A percentile compares a stretch with the other conserved stretches of the same genome.
Evolutionary conservation across 2,888 invertebrate genomes (phyloP).

Genomic region (Catocala fraxini): DNA sequence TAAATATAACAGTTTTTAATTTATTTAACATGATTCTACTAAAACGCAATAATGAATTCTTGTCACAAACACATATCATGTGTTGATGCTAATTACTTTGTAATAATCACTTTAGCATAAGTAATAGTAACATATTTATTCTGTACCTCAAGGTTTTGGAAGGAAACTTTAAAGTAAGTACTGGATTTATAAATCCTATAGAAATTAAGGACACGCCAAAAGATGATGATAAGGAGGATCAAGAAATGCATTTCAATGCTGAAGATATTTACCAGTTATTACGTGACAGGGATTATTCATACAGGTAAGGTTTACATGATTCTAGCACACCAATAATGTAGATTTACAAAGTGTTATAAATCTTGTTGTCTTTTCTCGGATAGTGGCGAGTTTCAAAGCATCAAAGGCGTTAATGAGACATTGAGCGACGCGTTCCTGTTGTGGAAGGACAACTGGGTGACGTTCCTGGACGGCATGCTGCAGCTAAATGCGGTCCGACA

Average conservation of each 20-base stretch:
- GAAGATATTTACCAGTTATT: constrained; percentile 52
- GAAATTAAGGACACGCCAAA: not conserved
- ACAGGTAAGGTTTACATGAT: constrained; percentile 37
- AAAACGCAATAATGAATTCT: no score
- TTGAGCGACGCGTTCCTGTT: constrained; percentile 64
- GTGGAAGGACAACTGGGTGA: constrained; percentile 93
- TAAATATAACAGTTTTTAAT: constrained; percentile 39
- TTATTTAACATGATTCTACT: no score
- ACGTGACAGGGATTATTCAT: constrained; percentile 47
- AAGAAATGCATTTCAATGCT: constrained; percentile 16
- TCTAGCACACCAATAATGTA: not conserved
- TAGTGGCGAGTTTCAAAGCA: constrained; percentile 61
- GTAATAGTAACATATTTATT: no score
- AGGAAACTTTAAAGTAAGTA: constrained; percentile 7
- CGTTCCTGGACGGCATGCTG: constrained; percentile 93
- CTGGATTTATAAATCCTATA: constrained; percentile 13
- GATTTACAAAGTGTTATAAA: no score
- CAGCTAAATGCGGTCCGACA: constrained; percentile 90
- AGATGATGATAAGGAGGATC: not conserved
- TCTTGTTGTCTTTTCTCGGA: constrained; percentile 1
- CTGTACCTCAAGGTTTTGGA: constrained; percentile 14
- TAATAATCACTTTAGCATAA: no score
- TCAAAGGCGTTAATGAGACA: constrained; percentile 41
- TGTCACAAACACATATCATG: no score
- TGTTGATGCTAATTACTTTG: no score